Evolutionary conservation across 2,888 invertebrate genomes (phyloP), one percentile per base, ranked within the genome.

Genomic region (Coelopa pilipes): DNA sequence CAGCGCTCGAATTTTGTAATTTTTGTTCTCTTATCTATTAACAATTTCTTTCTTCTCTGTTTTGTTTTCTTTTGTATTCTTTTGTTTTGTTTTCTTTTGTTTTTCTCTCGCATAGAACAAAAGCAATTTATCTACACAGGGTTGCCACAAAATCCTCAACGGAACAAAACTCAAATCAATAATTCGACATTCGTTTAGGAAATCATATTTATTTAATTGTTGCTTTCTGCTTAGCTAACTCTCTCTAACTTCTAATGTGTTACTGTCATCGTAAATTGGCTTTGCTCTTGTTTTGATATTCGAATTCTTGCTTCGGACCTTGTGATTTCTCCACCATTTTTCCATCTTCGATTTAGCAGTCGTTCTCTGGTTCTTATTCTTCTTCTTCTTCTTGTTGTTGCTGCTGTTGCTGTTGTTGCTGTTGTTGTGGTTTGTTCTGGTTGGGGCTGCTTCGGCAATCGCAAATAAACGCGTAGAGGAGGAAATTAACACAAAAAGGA

Each of bases 1-100:
- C 83, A 86, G 86, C 86, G 86, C 86, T 86, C 86, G 82, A 86
- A 83, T 84, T 83, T 81, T 80, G 76, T 79, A 78, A 77, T 76
- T 78, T 75, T 77, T 75, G 71, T 73, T 78, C 82, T 76, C 74
- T 72, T 79, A 75, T 76, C 34, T 34, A 34, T 34, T 34, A 34
- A 34, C 73, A 76, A 75, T 78, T 66, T 70, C 53, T 70, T n/a
- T 72, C 70, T 53, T 60, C 63, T 65, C 75, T 75, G 19, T 45
- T 70, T n/a, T 69, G 57, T 60, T 11, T 65, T n/a, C n/a, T n/a
- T n/a, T n/a, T n/a, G n/a, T n/a, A n/a, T 60, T 67, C n/a, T 59
- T 78, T 59, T 49, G n/a, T n/a, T 12, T 19, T 66, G 67, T 62
- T 73, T 73, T 59, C 24, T 1, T 57, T 67, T 34, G 59, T 49